Evolutionary conservation across 2,113 vertebrate species (phyloP).

Genomic region (Ptilorrhoa leucosticta): DNA sequence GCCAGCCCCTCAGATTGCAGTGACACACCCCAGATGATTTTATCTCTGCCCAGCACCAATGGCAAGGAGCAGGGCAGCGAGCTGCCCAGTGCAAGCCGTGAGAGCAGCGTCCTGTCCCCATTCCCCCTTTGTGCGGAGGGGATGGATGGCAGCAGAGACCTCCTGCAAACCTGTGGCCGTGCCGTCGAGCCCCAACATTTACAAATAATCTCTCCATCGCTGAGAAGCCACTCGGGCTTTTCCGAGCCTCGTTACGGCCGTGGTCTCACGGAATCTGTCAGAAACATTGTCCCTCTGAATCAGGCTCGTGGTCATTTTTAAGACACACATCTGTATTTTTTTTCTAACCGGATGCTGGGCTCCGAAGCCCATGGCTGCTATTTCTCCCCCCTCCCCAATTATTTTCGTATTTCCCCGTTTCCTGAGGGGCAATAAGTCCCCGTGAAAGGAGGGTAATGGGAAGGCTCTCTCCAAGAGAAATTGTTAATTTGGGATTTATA

Average conservation of each 20-base stretch:
- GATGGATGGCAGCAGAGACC: not conserved
- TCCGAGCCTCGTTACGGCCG: fast-evolving
- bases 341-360: not conserved
- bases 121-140: fast-evolving
- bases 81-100: not conserved
- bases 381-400: slow-evolving; percentile 37
- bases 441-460: slow-evolving; percentile 37
- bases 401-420: slow-evolving; percentile 61
- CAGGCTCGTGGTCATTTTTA: slow-evolving; percentile 16
- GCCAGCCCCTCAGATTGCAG: not conserved
- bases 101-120: not conserved
- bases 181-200: fast-evolving
- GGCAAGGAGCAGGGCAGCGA: not conserved
- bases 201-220: not conserved
- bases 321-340: slow-evolving; percentile 14
- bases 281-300: not conserved
- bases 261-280: not conserved
- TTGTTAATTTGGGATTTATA: slow-evolving; percentile 78
- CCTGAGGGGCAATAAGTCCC: slow-evolving; percentile 59
- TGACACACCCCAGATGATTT: not conserved
- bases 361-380: slow-evolving; percentile 21
- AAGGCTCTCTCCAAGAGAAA: slow-evolving; percentile 69
- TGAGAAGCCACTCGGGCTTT: not conserved
- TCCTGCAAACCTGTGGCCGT: not conserved
- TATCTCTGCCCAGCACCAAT: no score